Evolutionary conservation across 1,140 invertebrate genomes (phyloP).

Genomic region (Bathynomus jamesi): DNA sequence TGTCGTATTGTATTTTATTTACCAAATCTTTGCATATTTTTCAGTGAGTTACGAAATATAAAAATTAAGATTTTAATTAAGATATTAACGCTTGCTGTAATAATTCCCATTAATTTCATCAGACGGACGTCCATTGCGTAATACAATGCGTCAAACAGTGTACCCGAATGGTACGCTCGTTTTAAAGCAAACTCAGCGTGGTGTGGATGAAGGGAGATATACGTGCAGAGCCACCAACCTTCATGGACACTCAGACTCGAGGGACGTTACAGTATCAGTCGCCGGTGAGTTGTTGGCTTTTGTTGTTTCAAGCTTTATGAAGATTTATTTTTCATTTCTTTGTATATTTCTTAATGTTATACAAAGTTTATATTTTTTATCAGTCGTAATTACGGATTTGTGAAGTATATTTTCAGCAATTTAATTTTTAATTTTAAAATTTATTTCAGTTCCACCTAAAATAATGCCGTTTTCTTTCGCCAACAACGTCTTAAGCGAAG

Average conservation of each 20-base stretch:
- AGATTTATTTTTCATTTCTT: no score
- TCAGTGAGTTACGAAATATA: no score
- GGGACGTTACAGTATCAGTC: neutral
- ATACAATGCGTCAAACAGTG: slow-evolving; percentile 44
- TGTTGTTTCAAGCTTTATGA: no score
- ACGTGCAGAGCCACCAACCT: slow-evolving; percentile 34
- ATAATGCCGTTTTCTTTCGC: slow-evolving; percentile 54
- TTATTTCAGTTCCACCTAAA: slow-evolving; percentile 53
- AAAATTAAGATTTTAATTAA: no score
- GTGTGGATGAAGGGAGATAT: slow-evolving; percentile 38
- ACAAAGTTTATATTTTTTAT: no score
- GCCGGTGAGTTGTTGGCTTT: no score
- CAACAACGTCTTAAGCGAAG: slow-evolving; percentile 58
- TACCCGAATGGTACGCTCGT: slow-evolving; percentile 42
- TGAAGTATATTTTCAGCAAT: neutral
- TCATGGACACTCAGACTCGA: slow-evolving; percentile 33
- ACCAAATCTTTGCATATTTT: no score
- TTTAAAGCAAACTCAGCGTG: slow-evolving; percentile 43
- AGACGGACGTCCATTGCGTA: slow-evolving; percentile 41
- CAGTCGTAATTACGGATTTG: no score
- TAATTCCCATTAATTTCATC: neutral
- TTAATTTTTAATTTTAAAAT: slow-evolving; percentile 6
- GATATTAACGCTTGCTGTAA: no score
- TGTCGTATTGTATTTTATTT: no score
- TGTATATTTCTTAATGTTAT: no score